Evolutionary conservation across 2,888 invertebrate species (phyloP), one percentile per base, ranked within the genome.

Genomic region (Altica lythri): DNA sequence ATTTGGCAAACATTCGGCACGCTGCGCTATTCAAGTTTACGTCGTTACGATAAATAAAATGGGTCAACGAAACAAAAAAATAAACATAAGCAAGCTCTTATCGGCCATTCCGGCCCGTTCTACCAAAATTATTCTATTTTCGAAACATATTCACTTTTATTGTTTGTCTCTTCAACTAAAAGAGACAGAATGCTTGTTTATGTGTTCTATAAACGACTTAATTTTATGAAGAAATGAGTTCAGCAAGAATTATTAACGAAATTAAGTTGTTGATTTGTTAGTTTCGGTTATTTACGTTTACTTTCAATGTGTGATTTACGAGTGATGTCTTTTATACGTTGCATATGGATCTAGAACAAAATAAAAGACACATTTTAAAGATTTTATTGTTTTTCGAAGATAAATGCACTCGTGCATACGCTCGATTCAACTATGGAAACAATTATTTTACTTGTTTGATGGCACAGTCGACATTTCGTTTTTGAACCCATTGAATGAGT

Each of bases 1-100:
- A 53, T 59, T 59, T 59, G 59, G 55, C 59, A 59, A 59, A 53
- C 59, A 59, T 55, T 59, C 53, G 37, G 50, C 59, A 55, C 55
- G 55, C 59, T 47, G 53, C 55, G 55, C 59, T 47, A 53, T 59
- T 55, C 53, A 55, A 50, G 50, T 53, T 42, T 19, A 50, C 44
- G 55, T 55, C 55, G 55, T 53, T 32, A 53, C 59, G 55, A 59
- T 55, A 59, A 55, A 53, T 45, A 59, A 53, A 59, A 48, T 49
- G 48, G 53, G 51, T 53, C 55, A 53, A 49, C 25, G 49, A 59
- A 59, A 55, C 53, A 59, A 55, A 55, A 46, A 48, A 55, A 49
- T 58, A 55, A 42, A 55, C 52, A 55, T 53, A 50, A 55, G 43
- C 50, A 44, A 40, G 38, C 55, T 49, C 59, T 59, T 59, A 59